Evolutionary conservation across 2,888 invertebrate species (phyloP).

Genomic region (Melitaea athalia): DNA sequence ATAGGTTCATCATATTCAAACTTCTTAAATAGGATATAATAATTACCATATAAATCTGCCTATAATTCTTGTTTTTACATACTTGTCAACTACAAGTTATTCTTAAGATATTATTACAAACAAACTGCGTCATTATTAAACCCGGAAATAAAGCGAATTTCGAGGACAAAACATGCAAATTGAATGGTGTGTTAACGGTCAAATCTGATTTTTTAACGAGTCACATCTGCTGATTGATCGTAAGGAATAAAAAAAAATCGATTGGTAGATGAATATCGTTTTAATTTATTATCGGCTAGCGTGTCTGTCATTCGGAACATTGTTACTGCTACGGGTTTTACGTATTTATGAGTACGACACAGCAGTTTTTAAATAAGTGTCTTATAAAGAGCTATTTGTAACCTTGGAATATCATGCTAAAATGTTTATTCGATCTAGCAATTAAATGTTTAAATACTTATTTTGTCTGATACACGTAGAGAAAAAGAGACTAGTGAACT

Average conservation of each 20-base stretch:
- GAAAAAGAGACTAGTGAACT: no score
- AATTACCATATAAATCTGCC: not conserved
- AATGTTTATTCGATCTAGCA: no score
- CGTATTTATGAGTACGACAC: not conserved
- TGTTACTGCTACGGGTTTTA: slow-evolving; percentile 5
- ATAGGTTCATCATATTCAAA: not conserved
- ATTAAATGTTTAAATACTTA: no score
- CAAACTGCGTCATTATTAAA: slow-evolving; percentile 23
- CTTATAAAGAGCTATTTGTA: no score
- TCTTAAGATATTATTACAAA: not conserved
- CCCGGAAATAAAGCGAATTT: slow-evolving; percentile 31
- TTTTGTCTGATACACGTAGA: no score
- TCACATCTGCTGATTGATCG: slow-evolving; percentile 9
- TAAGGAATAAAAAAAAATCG: slow-evolving; percentile 5
- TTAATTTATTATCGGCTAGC: slow-evolving; percentile 12
- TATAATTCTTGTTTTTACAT: not conserved
- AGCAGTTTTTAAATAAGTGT: not conserved
- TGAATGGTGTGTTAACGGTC: slow-evolving; percentile 31
- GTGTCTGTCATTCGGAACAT: slow-evolving; percentile 3
- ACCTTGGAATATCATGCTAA: no score
- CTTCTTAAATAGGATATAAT: slow-evolving; percentile 3
- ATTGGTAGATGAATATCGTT: slow-evolving; percentile 8
- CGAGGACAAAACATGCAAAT: slow-evolving; percentile 34
- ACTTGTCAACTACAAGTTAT: not conserved
- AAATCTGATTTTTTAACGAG: slow-evolving; percentile 27